phyloP scores from a whole-genome alignment of 2,888 invertebrate species.

The Epistrophella euchroma region DNA sequence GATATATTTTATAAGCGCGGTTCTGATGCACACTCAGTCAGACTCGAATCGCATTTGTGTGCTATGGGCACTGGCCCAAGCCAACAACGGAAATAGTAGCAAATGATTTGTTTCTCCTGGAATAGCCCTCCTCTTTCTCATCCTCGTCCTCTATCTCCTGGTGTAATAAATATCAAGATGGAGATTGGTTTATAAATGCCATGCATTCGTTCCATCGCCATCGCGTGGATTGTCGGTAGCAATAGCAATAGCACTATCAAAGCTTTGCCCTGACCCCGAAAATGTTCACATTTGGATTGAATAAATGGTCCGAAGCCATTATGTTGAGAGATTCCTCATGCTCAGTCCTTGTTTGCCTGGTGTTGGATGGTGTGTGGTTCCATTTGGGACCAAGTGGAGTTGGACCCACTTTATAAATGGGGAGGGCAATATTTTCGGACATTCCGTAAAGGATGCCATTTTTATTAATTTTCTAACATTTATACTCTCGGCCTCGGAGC shows the following conservation, averaged over 20 bases:
- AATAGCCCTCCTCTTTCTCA: conserved; percentile 36
- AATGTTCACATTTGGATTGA: conserved; percentile 69
- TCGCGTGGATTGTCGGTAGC: conserved; percentile 55
- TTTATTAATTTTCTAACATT: conserved; percentile 77
- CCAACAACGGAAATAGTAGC: conserved; percentile 69
- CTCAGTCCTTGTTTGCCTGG: not conserved
- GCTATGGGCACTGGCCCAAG: not conserved
- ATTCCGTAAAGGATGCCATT: conserved; percentile 72
- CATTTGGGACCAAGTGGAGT: conserved; percentile 37
- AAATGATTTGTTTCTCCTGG: conserved; percentile 74
- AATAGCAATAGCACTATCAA: not conserved
- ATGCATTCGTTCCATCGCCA: conserved; percentile 64
- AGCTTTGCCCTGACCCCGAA: conserved; percentile 43
- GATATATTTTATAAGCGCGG: not conserved
- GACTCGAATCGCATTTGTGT: conserved; percentile 33
- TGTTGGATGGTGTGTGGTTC: conserved; percentile 14
- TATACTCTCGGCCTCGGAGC: conserved; percentile 62
- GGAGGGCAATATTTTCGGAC: conserved; percentile 73
- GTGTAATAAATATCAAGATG: conserved; percentile 75
- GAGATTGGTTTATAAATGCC: conserved; percentile 76
- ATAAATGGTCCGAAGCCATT: conserved; percentile 77
- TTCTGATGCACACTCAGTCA: conserved; percentile 20
- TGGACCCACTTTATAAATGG: conserved; percentile 73
- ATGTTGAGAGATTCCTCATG: conserved; percentile 74
- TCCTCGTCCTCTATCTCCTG: conserved; percentile 45